Percentiles rank a stretch among this genome's conserved stretches.
Evolutionary conservation across 2,888 invertebrate species (phyloP).

Genomic region (Enchytraeus crypticus): DNA sequence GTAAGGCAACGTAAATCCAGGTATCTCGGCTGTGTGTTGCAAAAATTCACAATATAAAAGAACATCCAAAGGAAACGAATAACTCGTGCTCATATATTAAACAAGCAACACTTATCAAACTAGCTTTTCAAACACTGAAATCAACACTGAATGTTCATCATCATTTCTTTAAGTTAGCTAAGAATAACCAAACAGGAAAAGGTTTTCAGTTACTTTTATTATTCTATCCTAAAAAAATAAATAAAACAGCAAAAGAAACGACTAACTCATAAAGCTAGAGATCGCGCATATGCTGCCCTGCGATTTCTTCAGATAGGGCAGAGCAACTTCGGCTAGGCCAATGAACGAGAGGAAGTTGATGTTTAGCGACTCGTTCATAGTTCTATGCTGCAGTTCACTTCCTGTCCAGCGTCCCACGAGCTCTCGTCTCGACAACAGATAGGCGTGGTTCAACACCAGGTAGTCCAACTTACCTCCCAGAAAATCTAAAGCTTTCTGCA

Average conservation of each 20-base stretch:
- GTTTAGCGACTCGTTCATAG: neutral
- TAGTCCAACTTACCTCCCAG: too few species aligned
- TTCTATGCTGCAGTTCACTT: neutral
- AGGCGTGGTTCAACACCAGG: conserved; percentile 12
- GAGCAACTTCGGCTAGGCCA: neutral
- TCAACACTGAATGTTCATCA: too few species aligned
- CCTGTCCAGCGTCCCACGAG: neutral
- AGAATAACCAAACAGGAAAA: too few species aligned
- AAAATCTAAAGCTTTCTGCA: too few species aligned
- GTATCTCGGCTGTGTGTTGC: conserved; percentile 1
- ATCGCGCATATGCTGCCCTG: neutral
- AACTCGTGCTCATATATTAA: neutral
- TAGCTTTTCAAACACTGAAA: too few species aligned
- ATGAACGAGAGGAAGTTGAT: neutral
- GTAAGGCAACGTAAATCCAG: conserved; percentile 7
- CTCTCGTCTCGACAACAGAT: neutral
- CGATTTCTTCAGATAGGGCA: neutral
- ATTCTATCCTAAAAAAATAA: too few species aligned
- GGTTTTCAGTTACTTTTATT: too few species aligned
- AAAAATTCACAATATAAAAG: too few species aligned
- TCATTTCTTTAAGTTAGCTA: too few species aligned
- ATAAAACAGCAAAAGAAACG: too few species aligned
- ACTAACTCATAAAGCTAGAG: neutral
- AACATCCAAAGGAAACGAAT: neutral
- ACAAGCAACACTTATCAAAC: neutral